These are phyloP conservation scores for Grapholita molesta DNA, from an alignment of 1,140 invertebrate species.

Conservation along the genomic window DNA sequence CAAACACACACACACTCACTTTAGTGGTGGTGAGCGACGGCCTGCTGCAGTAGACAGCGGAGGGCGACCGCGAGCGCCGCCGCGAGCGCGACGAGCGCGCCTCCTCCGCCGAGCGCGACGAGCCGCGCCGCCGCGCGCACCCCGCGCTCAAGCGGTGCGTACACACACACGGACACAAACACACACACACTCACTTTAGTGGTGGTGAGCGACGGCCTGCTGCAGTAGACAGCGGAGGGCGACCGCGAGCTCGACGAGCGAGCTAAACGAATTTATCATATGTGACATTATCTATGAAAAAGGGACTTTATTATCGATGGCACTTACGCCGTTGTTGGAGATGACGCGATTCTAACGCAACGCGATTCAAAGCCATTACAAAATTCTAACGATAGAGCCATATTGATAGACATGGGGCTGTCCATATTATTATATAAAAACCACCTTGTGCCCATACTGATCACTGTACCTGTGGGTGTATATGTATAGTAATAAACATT, in stretches of 20 bases:
- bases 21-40: constrained; percentile 81
- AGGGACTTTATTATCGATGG: no score
- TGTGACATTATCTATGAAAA: no score
- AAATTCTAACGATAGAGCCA: no score
- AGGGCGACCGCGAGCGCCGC: constrained; percentile 81
- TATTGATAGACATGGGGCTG: no score
- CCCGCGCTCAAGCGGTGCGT: constrained; percentile 25
- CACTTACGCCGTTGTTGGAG: no score
- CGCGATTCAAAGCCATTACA: no score
- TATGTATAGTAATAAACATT: no score
- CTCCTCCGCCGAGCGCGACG: constrained; percentile 77
- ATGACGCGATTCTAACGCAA: no score
- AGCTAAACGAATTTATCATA: no score
- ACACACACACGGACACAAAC: not conserved
- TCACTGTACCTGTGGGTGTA: not conserved
- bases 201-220: constrained; percentile 82
- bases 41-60: constrained; percentile 67
- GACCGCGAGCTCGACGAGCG: constrained; percentile 82
- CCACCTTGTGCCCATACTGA: no score
- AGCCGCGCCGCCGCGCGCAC: constrained; percentile 39
- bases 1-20: not conserved
- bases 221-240: constrained; percentile 74
- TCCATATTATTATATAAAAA: no score
- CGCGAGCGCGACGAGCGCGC: constrained; percentile 83
- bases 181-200: not conserved